Percentiles rank a stretch among this genome's conserved stretches.
Conservation (phyloP, 2,888 invertebrate species). For the Lottia scabra region DNA sequence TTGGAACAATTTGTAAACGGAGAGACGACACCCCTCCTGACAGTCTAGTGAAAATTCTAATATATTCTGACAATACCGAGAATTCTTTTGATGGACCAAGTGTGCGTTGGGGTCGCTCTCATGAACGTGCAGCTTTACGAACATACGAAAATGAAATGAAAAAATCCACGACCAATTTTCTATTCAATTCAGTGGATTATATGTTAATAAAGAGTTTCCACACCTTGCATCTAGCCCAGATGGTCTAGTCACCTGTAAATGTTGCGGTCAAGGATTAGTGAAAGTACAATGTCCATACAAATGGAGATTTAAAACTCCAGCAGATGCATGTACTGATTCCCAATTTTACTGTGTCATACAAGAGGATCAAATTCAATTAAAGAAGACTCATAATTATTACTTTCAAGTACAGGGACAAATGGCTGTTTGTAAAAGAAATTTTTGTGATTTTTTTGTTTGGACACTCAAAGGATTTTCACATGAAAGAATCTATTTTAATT, state of each 20-base stretch:
- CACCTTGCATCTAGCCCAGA: conserved; percentile 23
- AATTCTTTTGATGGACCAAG: background rate
- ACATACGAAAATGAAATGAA: background rate
- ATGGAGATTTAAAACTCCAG: background rate
- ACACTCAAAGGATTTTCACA: conserved; percentile 7
- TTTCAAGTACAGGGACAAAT: conserved; percentile 24
- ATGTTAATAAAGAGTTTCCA: conserved; percentile 4
- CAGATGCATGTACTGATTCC: background rate
- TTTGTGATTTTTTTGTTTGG: conserved; percentile 19
- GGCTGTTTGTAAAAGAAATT: conserved; percentile 13
- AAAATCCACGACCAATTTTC: background rate
- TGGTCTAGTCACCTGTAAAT: conserved; percentile 19
- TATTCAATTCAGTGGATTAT: conserved; percentile 1
- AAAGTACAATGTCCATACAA: conserved; percentile 20
- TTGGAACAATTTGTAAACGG: background rate
- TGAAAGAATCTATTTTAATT: conserved; percentile 9
- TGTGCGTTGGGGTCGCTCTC: background rate
- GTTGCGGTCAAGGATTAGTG: conserved; percentile 21
- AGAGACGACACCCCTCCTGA: background rate
- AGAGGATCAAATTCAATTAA: background rate
- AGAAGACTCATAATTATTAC: background rate
- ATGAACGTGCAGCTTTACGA: background rate
- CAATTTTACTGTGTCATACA: background rate
- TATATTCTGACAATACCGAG: background rate
- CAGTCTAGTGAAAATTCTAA: background rate